Evolutionary conservation across 2,113 vertebrate species (phyloP).

Genomic region (Plotosus lineatus): DNA sequence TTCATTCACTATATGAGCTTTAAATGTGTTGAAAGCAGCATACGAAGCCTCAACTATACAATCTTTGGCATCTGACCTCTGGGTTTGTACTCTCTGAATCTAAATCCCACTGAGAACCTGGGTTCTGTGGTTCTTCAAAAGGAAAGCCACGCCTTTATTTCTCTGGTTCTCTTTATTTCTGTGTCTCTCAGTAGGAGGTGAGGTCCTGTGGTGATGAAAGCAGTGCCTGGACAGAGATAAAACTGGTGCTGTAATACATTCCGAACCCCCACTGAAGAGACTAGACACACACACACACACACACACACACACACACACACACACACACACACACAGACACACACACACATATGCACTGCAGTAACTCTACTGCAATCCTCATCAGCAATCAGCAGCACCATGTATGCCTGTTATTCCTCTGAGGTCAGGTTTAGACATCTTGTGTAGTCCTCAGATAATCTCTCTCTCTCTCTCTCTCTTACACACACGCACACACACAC

Average conservation of each 20-base stretch:
- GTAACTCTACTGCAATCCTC: not conserved
- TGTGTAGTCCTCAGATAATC: slow-evolving; percentile 31
- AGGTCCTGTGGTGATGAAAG: slow-evolving; percentile 33
- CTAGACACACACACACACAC: slow-evolving; percentile 31
- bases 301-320: slow-evolving; percentile 31
- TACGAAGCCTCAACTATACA: not conserved
- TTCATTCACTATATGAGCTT: no score
- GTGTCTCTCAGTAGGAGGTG: slow-evolving; percentile 57
- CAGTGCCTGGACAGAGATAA: slow-evolving; percentile 31
- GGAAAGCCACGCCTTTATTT: not conserved
- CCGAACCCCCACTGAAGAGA: slow-evolving; percentile 14
- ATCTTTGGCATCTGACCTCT: not conserved
- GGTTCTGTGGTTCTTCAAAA: not conserved
- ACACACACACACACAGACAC: slow-evolving; percentile 39
- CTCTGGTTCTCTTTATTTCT: slow-evolving; percentile 44
- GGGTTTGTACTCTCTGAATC: not conserved
- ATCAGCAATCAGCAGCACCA: not conserved
- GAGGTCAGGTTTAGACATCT: slow-evolving; percentile 23
- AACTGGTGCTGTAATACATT: slow-evolving; percentile 33
- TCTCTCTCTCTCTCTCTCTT: no score
- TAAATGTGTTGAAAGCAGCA: not conserved
- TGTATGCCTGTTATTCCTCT: not conserved
- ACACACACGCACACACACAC: slow-evolving; percentile 39
- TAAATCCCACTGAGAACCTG: no score
- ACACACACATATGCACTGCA: slow-evolving; percentile 34